Base-by-base conservation (phyloP, 2,888 invertebrate species). In the Ctenicera cuprea region DNA sequence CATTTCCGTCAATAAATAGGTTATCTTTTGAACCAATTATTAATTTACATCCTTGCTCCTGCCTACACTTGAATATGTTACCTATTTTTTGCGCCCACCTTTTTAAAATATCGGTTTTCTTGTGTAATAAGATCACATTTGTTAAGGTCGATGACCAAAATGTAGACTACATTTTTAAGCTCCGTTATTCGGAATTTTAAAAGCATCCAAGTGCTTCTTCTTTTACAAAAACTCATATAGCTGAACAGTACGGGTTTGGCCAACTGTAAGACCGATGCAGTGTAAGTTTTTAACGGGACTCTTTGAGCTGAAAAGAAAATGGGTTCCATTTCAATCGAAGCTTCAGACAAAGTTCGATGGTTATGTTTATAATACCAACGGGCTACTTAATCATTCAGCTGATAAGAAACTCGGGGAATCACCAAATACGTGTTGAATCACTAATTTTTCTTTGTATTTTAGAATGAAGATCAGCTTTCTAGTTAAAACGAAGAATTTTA, bases 131-230 rank as follows among this genome's bases (percentile, higher is more conserved):
- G 78, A 80, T 80, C 79, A 76, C 77, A 80, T 80, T 81, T 79
- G 71, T 64, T 75, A 75, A 79, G 82, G 82, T 85, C 85, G 82
- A 79, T 82, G 84, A 85, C 86, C 85, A 84, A 85, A 85, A 86
- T 85, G 80, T 85, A 81, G 85, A 84, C 80, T 84, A 85, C 80
- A 84, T 84, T 84, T 83, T 82, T 80, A 81, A 82, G 78, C 79
- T 78, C 86, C 86, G 86, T 86, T 86, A 85, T 83, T 80, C 80
- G 80, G 82, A 76, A 81, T 82, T 82, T 81, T 79, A 79, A 78
- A 80, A 75, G 75, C 77, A 77, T 73, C 79, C 82, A 81, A 75
- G 18, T 45, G 33, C 12, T 64, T 74, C 45, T 59, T 68, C 20
- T 20, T n/a, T 11, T 16, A 14, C 7, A 45, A 26, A 22, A 22